These are phyloP conservation scores for Catotricha subobsoleta DNA, from an alignment of 2,888 invertebrate species.

Conservation along the genomic window DNA sequence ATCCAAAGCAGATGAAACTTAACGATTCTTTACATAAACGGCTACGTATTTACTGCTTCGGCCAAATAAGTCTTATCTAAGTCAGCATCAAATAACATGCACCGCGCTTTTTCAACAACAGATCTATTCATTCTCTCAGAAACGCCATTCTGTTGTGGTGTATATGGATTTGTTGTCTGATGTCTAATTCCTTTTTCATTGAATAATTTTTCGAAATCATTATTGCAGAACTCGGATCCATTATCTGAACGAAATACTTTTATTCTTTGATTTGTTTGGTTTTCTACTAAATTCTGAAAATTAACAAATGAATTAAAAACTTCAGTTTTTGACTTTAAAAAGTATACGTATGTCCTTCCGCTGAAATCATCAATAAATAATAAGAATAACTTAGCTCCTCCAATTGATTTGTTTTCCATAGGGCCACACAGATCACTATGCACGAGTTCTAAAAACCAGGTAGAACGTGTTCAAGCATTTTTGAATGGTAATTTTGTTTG, in stretches of 20 bases:
- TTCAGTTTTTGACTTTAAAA: background rate
- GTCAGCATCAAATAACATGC: conserved; percentile 15
- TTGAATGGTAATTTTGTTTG: background rate
- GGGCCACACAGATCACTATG: background rate
- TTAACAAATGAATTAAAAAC: conserved; percentile 12
- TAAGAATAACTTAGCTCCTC: background rate
- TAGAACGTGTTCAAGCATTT: background rate
- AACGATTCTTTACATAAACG: conserved; percentile 9
- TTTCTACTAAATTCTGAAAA: conserved; percentile 16
- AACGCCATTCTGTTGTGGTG: conserved; percentile 20
- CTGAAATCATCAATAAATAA: background rate
- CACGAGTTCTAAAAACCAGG: background rate
- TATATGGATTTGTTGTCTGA: conserved; percentile 17
- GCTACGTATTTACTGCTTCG: conserved; percentile 16
- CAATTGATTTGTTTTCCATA: background rate
- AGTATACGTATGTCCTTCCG: background rate
- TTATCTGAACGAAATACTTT: conserved; percentile 15
- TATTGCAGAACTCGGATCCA: conserved; percentile 13
- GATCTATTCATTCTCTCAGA: conserved; percentile 17
- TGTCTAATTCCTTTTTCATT: conserved; percentile 16
- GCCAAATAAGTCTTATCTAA: conserved; percentile 17
- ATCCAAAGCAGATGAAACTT: background rate
- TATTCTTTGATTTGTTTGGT: conserved; percentile 13
- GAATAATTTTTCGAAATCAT: conserved; percentile 13
- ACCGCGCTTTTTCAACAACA: conserved; percentile 15